These are phyloP conservation scores for Nomia melanderi DNA, from an alignment of 1,140 invertebrate species.

Conservation along the genomic window DNA sequence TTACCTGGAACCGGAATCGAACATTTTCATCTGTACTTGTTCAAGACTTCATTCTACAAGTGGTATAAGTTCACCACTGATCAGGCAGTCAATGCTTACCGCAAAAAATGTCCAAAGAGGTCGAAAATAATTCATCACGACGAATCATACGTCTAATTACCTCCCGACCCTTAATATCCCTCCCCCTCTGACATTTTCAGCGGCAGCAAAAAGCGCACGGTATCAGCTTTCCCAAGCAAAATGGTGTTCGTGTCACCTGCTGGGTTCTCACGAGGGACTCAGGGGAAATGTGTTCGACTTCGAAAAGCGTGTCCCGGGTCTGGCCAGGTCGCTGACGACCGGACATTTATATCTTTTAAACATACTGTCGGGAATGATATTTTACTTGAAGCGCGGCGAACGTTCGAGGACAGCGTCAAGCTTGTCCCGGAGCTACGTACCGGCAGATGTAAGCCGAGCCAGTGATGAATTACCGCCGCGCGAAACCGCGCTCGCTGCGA, in stretches of 20 bases:
- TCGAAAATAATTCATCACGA: background rate
- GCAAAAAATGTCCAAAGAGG: too few species aligned
- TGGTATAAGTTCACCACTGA: too few species aligned
- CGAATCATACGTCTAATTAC: background rate
- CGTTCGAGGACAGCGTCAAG: conserved; percentile 7
- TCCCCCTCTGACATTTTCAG: too few species aligned
- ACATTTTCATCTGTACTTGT: too few species aligned
- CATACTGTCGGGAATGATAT: conserved; percentile 8
- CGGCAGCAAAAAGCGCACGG: background rate
- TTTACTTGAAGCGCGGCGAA: conserved; percentile 9
- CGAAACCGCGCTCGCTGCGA: background rate
- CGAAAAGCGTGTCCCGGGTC: background rate
- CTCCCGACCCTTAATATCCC: background rate
- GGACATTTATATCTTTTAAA: conserved; percentile 10
- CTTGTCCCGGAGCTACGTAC: background rate
- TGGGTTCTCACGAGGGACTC: conserved; percentile 1
- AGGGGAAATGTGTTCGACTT: background rate
- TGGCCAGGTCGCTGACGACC: background rate
- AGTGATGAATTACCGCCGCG: background rate
- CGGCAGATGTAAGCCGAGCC: background rate
- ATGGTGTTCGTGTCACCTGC: conserved; percentile 8
- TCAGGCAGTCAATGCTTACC: too few species aligned
- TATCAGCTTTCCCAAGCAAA: background rate
- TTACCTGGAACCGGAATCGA: too few species aligned
- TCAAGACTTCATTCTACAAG: too few species aligned